Conservation (phyloP, 1,140 invertebrate genomes). For the Hirudo medicinalis region DNA sequence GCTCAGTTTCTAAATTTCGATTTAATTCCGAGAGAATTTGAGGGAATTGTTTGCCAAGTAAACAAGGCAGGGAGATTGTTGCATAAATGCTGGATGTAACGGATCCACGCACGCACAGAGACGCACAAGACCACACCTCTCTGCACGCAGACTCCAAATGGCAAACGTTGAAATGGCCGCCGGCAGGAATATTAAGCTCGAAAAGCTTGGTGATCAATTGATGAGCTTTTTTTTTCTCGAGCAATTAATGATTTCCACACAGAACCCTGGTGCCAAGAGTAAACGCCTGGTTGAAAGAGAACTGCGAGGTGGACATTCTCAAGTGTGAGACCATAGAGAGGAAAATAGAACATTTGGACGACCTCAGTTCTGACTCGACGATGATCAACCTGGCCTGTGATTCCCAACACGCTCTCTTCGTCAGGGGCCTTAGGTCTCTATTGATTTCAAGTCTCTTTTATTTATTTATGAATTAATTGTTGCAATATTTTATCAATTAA, state of each 20-base stretch:
- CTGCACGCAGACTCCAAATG: neutral
- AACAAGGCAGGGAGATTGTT: too few species aligned
- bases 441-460: too few species aligned
- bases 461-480: too few species aligned
- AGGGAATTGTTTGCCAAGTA: too few species aligned
- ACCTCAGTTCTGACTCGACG: constrained; percentile 5
- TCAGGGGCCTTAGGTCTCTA: neutral
- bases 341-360: constrained; percentile 8
- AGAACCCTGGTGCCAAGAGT: constrained; percentile 17
- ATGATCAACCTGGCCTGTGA: constrained; percentile 14
- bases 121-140: neutral
- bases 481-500: too few species aligned
- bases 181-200: too few species aligned
- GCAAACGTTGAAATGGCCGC: too few species aligned
- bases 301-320: constrained; percentile 7
- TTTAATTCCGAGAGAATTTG: too few species aligned
- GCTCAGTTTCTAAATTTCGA: too few species aligned
- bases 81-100: too few species aligned
- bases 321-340: constrained; percentile 22
- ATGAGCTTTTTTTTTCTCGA: too few species aligned
- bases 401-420: constrained; percentile 10
- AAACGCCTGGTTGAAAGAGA: constrained; percentile 20
- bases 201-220: too few species aligned
- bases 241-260: neutral
- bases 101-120: neutral